Conservation (phyloP, 1,140 invertebrate genomes). For the Zelostemma sp. region DNA sequence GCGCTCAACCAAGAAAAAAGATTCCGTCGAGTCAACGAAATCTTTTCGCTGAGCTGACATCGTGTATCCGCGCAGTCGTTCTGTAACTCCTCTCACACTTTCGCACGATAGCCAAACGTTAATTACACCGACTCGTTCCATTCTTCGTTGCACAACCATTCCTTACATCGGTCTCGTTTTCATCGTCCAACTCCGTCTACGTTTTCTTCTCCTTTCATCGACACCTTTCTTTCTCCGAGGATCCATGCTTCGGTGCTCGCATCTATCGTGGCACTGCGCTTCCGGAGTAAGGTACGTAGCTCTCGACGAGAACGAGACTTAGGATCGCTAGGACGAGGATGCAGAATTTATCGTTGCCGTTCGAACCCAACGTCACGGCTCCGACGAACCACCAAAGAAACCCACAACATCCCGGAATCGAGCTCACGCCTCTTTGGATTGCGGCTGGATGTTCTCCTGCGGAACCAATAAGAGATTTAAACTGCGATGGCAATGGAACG, state of each 20-base stretch:
- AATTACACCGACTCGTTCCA: conserved; percentile 35
- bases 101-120: conserved; percentile 16
- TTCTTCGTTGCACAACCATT: conserved; percentile 45
- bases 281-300: conserved; percentile 55
- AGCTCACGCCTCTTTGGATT: conserved; percentile 67
- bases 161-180: conserved; percentile 20
- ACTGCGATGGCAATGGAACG: background rate
- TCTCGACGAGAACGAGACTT: conserved; percentile 59
- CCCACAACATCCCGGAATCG: conserved; percentile 64
- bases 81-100: background rate
- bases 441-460: conserved; percentile 68
- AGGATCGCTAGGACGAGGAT: conserved; percentile 59
- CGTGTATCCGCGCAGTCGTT: conserved; percentile 6
- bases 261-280: conserved; percentile 60
- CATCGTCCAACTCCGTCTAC: conserved; percentile 33
- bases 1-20: too few relatives aligned
- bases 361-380: conserved; percentile 62
- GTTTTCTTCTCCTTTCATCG: conserved; percentile 18
- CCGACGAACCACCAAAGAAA: conserved; percentile 67
- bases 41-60: background rate
- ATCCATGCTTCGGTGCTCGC: conserved; percentile 19
- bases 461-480: background rate
- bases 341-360: conserved; percentile 60
- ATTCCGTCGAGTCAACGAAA: too few relatives aligned
- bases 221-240: conserved; percentile 27